phyloP scores from a whole-genome alignment of 2,113 vertebrate species.

The Gambusia affinis region DNA sequence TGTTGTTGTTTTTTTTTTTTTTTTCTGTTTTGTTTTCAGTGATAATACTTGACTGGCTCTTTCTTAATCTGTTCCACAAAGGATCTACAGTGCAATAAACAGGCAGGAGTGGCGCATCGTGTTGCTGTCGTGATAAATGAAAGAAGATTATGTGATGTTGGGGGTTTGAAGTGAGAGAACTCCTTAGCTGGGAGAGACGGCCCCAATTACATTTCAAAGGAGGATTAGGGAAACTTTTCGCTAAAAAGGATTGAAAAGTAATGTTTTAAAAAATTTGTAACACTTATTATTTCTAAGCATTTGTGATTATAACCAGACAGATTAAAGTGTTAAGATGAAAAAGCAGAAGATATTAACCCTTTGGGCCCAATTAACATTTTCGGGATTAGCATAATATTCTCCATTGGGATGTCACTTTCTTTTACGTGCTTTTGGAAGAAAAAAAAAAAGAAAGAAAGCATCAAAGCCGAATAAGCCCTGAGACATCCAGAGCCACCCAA shows the following conservation, averaged over 20 bases:
- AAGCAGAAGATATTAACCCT: constrained; percentile 75
- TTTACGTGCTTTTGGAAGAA: constrained; percentile 50
- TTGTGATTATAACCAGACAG: constrained; percentile 41
- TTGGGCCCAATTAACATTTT: constrained; percentile 79
- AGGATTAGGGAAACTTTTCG: constrained; percentile 73
- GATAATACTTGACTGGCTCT: constrained; percentile 12
- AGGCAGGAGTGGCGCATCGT: constrained; percentile 4
- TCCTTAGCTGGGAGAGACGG: constrained; percentile 43
- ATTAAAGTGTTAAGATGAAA: constrained; percentile 68
- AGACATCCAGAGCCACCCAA: constrained; percentile 67
- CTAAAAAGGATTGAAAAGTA: constrained; percentile 48
- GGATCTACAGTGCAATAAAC: background rate
- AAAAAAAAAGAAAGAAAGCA: constrained; percentile 58
- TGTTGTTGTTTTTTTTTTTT: background rate
- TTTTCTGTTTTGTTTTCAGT: background rate
- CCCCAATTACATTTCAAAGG: constrained; percentile 69
- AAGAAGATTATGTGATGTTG: constrained; percentile 49
- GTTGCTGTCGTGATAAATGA: constrained; percentile 23
- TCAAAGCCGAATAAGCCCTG: constrained; percentile 71
- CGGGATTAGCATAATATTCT: constrained; percentile 77
- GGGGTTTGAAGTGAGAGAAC: constrained; percentile 22
- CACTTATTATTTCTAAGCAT: constrained; percentile 62
- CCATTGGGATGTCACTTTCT: constrained; percentile 64
- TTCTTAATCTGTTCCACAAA: constrained; percentile 6
- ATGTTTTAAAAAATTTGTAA: constrained; percentile 48